A percentile compares a stretch with the other conserved stretches of the same genome.
Conservation (phyloP, 2,113 vertebrate genomes). For the Rana temporaria region DNA sequence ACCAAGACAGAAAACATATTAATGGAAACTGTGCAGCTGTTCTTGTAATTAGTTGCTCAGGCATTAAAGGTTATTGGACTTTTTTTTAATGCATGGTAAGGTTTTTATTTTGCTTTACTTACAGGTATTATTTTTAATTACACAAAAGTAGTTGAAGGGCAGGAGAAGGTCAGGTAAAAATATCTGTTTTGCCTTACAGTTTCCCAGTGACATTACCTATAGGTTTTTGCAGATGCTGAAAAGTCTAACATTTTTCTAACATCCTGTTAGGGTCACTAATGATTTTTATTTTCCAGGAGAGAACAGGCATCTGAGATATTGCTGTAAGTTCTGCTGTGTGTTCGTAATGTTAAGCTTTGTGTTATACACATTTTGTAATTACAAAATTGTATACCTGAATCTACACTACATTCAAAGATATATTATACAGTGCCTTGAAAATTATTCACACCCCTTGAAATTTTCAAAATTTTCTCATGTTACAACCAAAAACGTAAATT, state of each 20-base stretch:
- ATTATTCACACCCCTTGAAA: no score
- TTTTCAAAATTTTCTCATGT: no score
- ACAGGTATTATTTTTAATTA: conserved; percentile 55
- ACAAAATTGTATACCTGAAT: no score
- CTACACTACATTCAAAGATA: no score
- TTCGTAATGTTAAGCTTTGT: no score
- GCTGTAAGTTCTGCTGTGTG: neutral
- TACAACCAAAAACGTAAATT: no score
- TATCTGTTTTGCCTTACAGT: conserved; percentile 21
- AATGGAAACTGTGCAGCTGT: conserved; percentile 52
- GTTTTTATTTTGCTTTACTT: conserved; percentile 45
- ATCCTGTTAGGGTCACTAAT: conserved; percentile 31
- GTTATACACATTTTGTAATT: no score
- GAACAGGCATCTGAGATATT: neutral
- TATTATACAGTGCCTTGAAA: no score
- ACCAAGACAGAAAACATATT: conserved; percentile 43
- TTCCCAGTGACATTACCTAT: conserved; percentile 42
- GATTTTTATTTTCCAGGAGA: conserved; percentile 13
- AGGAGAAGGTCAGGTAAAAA: conserved; percentile 47
- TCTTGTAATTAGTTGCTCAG: conserved; percentile 41
- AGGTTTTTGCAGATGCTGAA: conserved; percentile 25
- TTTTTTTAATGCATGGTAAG: conserved; percentile 34
- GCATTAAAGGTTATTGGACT: conserved; percentile 45
- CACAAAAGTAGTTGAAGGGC: conserved; percentile 42
- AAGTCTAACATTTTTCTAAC: conserved; percentile 20